phyloP scores from a whole-genome alignment of 1,140 invertebrate genomes.

The Magallana ariakensis region DNA sequence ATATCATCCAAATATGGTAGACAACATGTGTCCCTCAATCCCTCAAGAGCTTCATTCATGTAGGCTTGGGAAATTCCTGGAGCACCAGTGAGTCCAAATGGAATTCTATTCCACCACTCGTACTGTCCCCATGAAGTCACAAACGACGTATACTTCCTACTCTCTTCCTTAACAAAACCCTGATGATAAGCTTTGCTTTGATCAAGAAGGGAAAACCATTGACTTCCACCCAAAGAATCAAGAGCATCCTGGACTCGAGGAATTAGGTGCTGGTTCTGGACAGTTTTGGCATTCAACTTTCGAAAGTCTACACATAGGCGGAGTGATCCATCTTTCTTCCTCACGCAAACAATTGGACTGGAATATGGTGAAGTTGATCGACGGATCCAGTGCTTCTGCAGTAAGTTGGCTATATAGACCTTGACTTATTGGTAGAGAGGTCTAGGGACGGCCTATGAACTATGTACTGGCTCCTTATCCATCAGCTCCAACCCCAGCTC shows the following conservation, averaged over 20 bases:
- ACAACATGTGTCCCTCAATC: constrained; percentile 47
- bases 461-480: constrained; percentile 41
- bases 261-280: too few relatives aligned
- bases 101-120: constrained; percentile 60
- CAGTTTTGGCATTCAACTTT: too few relatives aligned
- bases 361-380: constrained; percentile 43
- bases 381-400: too few relatives aligned
- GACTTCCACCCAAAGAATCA: too few relatives aligned
- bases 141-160: constrained; percentile 59
- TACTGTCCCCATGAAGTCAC: constrained; percentile 53
- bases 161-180: constrained; percentile 45
- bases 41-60: constrained; percentile 56
- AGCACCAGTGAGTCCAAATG: constrained; percentile 35
- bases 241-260: too few relatives aligned
- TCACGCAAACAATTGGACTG: constrained; percentile 55
- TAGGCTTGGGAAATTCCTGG: constrained; percentile 56
- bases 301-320: too few relatives aligned
- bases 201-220: too few relatives aligned
- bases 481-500: neutral
- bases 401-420: constrained; percentile 35
- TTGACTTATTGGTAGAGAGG: neutral
- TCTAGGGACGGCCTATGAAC: constrained; percentile 36
- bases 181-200: too few relatives aligned
- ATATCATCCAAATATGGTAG: constrained; percentile 62
- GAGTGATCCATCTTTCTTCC: too few relatives aligned